These are phyloP conservation scores for Entomobrya proxima DNA, from an alignment of 2,888 invertebrate species.

Conservation along the genomic window DNA sequence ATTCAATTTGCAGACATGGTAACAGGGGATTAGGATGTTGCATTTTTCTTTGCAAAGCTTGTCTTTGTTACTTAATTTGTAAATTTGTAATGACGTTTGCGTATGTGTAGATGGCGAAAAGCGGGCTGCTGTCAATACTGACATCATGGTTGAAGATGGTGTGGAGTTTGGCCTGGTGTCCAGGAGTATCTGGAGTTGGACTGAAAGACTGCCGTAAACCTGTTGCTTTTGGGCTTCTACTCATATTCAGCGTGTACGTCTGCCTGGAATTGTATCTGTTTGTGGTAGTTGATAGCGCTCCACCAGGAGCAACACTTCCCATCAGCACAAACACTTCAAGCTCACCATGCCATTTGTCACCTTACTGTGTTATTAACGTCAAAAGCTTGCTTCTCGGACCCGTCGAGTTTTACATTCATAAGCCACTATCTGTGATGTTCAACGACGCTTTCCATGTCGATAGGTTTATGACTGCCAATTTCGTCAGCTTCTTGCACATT, in stretches of 20 bases:
- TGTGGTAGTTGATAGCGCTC: conserved; percentile 42
- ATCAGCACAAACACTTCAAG: conserved; percentile 35
- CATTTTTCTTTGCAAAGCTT: not conserved
- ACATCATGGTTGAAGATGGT: not conserved
- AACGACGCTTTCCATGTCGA: conserved; percentile 84
- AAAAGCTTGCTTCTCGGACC: conserved; percentile 90
- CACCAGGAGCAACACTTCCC: conserved; percentile 45
- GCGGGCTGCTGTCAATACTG: too few relatives aligned
- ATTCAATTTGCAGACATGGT: too few relatives aligned
- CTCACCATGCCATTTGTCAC: conserved; percentile 80
- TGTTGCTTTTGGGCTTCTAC: conserved; percentile 18
- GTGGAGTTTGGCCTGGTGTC: not conserved
- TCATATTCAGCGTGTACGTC: conserved; percentile 9
- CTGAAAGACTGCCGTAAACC: conserved; percentile 34
- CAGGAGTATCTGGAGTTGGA: not conserved
- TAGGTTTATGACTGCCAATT: conserved; percentile 85
- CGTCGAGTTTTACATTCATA: conserved; percentile 89
- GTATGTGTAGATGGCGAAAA: not conserved
- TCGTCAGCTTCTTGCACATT: conserved; percentile 89
- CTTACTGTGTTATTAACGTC: conserved; percentile 88
- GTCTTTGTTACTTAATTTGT: not conserved
- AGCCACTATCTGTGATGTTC: conserved; percentile 86
- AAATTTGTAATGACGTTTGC: not conserved
- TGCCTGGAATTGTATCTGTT: conserved; percentile 51
- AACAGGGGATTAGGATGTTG: too few relatives aligned